phyloP scores from a whole-genome alignment of 2,113 vertebrate genomes.

The Empidonax alnorum region DNA sequence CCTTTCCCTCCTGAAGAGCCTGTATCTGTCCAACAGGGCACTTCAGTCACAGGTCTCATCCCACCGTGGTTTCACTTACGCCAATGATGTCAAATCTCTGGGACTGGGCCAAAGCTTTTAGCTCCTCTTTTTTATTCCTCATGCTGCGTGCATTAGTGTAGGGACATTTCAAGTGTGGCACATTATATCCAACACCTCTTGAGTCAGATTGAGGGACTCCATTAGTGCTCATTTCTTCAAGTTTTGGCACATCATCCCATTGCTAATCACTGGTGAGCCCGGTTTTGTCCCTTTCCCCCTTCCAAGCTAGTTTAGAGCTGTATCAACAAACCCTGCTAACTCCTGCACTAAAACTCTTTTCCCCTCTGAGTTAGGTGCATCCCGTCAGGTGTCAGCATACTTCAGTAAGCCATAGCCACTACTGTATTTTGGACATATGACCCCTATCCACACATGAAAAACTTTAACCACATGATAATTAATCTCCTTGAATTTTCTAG shows the following conservation, averaged over 20 bases:
- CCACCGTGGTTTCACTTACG: neutral
- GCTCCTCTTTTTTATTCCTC: neutral
- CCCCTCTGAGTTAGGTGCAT: neutral
- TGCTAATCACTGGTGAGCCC: neutral
- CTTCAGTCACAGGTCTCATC: neutral
- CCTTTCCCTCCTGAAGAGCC: neutral
- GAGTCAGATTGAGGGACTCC: neutral
- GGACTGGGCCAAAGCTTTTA: neutral
- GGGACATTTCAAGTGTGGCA: neutral
- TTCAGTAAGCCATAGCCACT: neutral
- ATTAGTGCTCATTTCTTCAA: neutral
- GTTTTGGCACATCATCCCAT: neutral
- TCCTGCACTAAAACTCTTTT: neutral
- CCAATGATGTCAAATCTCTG: neutral
- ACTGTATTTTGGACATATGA: neutral
- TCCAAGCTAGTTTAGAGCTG: neutral
- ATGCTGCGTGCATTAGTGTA: neutral
- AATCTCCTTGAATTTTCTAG: neutral
- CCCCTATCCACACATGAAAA: neutral
- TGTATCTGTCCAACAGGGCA: neutral
- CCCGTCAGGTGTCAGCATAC: neutral
- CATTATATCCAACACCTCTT: neutral
- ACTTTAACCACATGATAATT: neutral
- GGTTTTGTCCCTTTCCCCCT: neutral
- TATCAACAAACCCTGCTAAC: neutral